phyloP scores from a whole-genome alignment of 2,888 invertebrate species.

The Sesamia inferens region DNA sequence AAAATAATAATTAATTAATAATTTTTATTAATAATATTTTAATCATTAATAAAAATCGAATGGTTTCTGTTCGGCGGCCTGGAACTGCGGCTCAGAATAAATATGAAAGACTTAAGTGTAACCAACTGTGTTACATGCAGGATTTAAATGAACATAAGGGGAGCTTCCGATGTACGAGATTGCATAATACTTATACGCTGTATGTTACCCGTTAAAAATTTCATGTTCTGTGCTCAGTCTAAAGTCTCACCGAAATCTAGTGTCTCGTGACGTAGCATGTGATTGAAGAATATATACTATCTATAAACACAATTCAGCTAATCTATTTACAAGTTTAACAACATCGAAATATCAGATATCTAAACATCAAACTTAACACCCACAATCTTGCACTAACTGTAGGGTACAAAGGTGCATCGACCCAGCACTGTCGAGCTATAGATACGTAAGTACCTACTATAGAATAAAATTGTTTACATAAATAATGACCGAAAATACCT shows the following conservation, averaged over 20 bases:
- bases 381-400: conserved; percentile 45
- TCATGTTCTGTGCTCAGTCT: conserved; percentile 75
- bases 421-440: conserved; percentile 55
- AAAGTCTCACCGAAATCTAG: conserved; percentile 74
- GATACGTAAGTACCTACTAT: conserved; percentile 30
- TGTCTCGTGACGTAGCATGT: conserved; percentile 58
- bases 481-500: conserved; percentile 48
- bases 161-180: conserved; percentile 67
- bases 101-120: conserved; percentile 67
- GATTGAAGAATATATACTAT: conserved; percentile 62
- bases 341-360: conserved; percentile 73
- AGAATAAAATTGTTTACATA: conserved; percentile 47
- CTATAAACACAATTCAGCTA: conserved; percentile 71
- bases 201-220: conserved; percentile 68
- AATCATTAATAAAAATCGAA: conserved; percentile 47
- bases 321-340: conserved; percentile 78
- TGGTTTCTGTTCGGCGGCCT: conserved; percentile 55
- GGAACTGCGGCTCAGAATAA: conserved; percentile 67
- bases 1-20: too few relatives aligned
- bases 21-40: conserved; percentile 51
- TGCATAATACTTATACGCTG: conserved; percentile 57
- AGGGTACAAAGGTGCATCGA: conserved; percentile 23
- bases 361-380: conserved; percentile 67
- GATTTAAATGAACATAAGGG: conserved; percentile 43
- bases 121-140: conserved; percentile 54